phyloP scores from a whole-genome alignment of 2,797 vertebrate species.

The Lepilemur ruficaudatus region DNA sequence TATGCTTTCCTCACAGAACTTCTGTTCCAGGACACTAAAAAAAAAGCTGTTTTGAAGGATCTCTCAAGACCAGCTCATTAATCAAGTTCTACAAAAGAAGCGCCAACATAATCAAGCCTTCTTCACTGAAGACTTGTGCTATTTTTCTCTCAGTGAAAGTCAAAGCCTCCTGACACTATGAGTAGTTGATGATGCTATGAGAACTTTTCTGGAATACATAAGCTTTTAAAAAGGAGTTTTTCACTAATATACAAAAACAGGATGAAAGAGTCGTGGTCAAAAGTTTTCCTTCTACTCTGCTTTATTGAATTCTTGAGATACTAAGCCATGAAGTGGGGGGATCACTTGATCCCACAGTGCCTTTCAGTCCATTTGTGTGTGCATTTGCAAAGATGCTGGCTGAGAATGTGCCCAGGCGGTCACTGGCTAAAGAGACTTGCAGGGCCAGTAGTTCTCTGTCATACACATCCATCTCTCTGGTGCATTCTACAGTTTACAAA shows the following conservation, averaged over 20 bases:
- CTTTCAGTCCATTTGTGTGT: not conserved
- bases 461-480: not conserved
- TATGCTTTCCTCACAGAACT: not conserved
- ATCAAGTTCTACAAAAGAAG: slow-evolving; percentile 30
- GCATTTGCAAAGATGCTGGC: not conserved
- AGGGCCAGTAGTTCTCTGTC: not conserved
- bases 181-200: not conserved
- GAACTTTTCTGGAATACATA: not conserved
- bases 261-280: not conserved
- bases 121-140: not conserved
- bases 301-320: not conserved
- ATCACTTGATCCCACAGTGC: accelerated
- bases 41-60: not conserved
- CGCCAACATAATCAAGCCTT: not conserved
- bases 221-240: not conserved
- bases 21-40: not conserved
- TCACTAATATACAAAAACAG: not conserved
- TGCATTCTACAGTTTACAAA: not conserved
- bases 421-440: not conserved
- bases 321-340: not conserved
- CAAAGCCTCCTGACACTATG: not conserved
- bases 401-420: not conserved
- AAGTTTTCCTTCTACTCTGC: not conserved
- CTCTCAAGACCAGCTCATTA: slow-evolving; percentile 17
- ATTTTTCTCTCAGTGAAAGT: not conserved